A percentile compares a stretch with the other conserved stretches of the same genome.
phyloP scores from a whole-genome alignment of 2,888 invertebrate genomes.

The Cyclophora albipunctata region DNA sequence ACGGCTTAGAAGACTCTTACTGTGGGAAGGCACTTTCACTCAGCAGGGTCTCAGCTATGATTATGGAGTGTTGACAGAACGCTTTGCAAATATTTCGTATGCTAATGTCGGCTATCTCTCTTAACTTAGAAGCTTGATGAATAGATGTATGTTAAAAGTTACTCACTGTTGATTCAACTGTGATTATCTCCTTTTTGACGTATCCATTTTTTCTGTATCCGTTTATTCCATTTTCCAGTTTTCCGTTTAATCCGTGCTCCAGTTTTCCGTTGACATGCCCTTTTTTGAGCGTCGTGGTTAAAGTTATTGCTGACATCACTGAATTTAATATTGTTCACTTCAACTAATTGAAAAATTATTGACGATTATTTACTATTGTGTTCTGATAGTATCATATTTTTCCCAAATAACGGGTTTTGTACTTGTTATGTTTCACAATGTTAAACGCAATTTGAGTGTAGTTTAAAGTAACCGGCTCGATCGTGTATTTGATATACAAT shows the following conservation, averaged over 20 bases:
- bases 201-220: conserved; percentile 63
- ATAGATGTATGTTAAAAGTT: conserved; percentile 1
- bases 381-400: no score
- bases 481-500: not conserved
- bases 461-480: conserved; percentile 20
- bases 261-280: conserved; percentile 44
- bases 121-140: no score
- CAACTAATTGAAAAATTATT: not conserved
- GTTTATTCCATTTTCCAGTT: conserved; percentile 48
- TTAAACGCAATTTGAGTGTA: conserved; percentile 2
- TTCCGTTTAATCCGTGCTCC: conserved; percentile 33
- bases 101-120: no score
- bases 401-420: not conserved
- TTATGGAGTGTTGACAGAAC: conserved; percentile 14
- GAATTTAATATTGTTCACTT: conserved; percentile 16
- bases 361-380: not conserved
- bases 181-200: conserved; percentile 35
- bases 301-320: conserved; percentile 59
- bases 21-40: conserved; percentile 28
- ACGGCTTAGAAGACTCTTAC: conserved; percentile 14
- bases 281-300: conserved; percentile 59
- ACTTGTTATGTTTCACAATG: not conserved
- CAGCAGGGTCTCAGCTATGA: conserved; percentile 15
- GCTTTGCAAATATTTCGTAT: conserved; percentile 9
- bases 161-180: conserved; percentile 46